Evolutionary conservation across 2,888 invertebrate genomes (phyloP), one percentile per base, ranked within the genome.

Genomic region (Eupithecia vulgata): DNA sequence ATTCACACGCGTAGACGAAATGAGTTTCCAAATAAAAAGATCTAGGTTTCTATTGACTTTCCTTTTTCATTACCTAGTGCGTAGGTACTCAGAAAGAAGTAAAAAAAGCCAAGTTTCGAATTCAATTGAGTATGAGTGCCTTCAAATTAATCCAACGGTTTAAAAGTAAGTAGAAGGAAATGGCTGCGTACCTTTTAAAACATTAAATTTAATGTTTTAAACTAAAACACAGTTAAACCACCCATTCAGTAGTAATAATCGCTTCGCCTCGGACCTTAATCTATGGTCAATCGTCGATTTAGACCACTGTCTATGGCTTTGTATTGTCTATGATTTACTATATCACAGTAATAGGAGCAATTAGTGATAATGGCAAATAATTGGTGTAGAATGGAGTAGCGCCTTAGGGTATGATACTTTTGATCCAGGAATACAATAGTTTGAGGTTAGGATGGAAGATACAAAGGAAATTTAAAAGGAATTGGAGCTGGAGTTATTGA

Each of bases 291-390:
- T 65, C 65, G 65, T 42, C 59, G 65, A 65, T 70, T 62, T 64
- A 62, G 69, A 62, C 64, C 34, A 84, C 78, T 80, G 83, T 85
- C 85, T 85, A 87, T 86, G 81, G 78, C 82, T 70, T 82, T 78
- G 82, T 82, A 82, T 84, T 85, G 81, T 82, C 84, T 85, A 84
- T 87, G 86, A 88, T 91, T 90, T 89, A 82, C 83, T 85, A 84
- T 88, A 89, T 88, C 87, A 88, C 82, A 81, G 80, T 88, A 88
- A 90, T 90, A 80, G 85, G 80, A 81, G 74, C 79, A 85, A 91
- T 91, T 91, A 91, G 88, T 75, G 85, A 73, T 91, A 91, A 91
- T 91, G 87, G 87, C 84, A 85, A 82, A 83, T 88, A 88, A 91
- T 89, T 82, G 79, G 83, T 77, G 77, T 76, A 79, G 80, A 84